Evolutionary conservation across 53 echinoderm and acorn worm genomes (phyloP), one percentile per base, ranked within the genome.

Genomic region (Patiria pectinifera): DNA sequence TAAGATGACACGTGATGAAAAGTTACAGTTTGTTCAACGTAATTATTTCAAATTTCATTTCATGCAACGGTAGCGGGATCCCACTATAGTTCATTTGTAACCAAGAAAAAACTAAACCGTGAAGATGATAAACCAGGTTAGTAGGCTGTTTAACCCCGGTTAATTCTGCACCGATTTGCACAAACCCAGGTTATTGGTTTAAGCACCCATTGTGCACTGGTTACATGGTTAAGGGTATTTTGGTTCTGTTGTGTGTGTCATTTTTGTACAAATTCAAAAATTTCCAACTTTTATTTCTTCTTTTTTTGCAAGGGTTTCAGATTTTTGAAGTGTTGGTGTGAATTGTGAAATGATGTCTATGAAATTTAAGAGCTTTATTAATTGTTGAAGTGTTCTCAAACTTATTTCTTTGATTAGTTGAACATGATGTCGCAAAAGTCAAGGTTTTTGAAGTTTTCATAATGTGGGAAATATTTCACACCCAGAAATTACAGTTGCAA

Each of bases 91-190:
- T 86, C 86, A 24, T 74, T 72, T 25, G 48, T 22, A n/a, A 49
- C 43, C 48, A 59, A 76, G 53, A 76, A 87, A 72, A 48, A 48
- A 58, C 58, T 76, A 48, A 69, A 85, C 85, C 85, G n/a, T 48
- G 21, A 59, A 25, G 23, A 78, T 6, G 60, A 78, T 61, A 77
- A 77, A 78, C 77, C 87, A 87, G 87, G 87, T 87, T 86, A 45
- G 86, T 86, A 47, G 85, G 69, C n/a, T 19, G 48, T 69, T 25
- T 85, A 69, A 70, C 48, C 70, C 83, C 63, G 45, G 85, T 15
- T 78, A 45, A 78, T 45, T 35, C 18, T 15, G 45, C 79, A 78
- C 79, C 5, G 79, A 15, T 78, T 78, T 12, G 46, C 79, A 86
- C 86, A 71, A 4, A 53, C 7, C 45, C 25, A 71, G 71, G 25